Base-by-base conservation (phyloP, 2,797 vertebrate species). In the Arrhamphus sclerolepis region DNA sequence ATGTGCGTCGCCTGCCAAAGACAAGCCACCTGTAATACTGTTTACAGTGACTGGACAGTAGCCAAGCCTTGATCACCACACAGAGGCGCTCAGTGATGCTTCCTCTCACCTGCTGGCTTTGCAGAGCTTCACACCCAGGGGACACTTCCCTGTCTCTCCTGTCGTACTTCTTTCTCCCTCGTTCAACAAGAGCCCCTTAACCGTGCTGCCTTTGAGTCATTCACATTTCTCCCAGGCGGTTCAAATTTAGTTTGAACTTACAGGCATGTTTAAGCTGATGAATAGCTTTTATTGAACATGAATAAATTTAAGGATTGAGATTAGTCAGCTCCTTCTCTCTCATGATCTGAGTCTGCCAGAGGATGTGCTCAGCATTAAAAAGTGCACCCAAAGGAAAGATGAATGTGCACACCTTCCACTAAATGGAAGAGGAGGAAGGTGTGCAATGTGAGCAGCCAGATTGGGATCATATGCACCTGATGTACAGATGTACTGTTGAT, bases 221-320 rank as follows among this genome's bases (percentile, higher is more conserved):
- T 93, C 92, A 92, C 86, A 92, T 92, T 90, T 86, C 81, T 93
- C 92, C 89, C 93, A 91, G 90, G 92, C 92, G 93, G 86, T 82
- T 94, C 80, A 89, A 92, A 95, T 94, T 93, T 92, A 89, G 94
- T 94, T 94, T 94, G 90, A 94, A 95, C 89, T 92, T 87, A 81
- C 88, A 86, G 90, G 75, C 87, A 83, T 89, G 83, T 94, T 94
- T 94, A 93, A 77, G 84, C 91, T 94, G 93, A 95, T 95, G 93
- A 94, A 95, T 92, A 93, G 92, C 85, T 93, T 95, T 94, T 93
- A 96, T 92, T 94, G 94, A 96, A 92, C 92, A 87, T 90, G 93
- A 96, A 95, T 95, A 94, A 87, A 93, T 94, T 95, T 93, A 90
- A 77, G 92, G 93, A 92, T 94, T 91, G 83, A 89, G 90, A 95